Conservation (phyloP, 2,113 vertebrate genomes). For the Alethe diademata region DNA sequence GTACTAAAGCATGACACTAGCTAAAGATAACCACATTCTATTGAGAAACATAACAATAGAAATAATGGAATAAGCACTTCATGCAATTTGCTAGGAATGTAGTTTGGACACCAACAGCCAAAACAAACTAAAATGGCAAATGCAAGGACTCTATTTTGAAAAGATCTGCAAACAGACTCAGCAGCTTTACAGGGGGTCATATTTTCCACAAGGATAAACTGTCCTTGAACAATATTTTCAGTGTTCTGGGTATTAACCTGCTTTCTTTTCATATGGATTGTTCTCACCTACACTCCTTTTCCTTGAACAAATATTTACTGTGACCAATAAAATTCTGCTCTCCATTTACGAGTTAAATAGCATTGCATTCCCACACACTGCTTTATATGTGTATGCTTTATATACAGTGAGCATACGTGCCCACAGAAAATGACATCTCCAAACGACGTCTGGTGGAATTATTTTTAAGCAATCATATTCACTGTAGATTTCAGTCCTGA, state of each 20-base stretch:
- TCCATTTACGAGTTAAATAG: constrained; percentile 54
- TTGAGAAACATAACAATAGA: constrained; percentile 69
- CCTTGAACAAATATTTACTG: constrained; percentile 58
- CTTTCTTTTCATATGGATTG: constrained; percentile 56
- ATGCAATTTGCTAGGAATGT: constrained; percentile 67
- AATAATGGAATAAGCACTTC: constrained; percentile 70
- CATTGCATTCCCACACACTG: constrained; percentile 1
- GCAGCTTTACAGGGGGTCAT: constrained; percentile 54
- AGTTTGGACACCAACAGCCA: constrained; percentile 69
- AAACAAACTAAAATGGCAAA: constrained; percentile 71
- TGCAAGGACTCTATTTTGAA: constrained; percentile 67
- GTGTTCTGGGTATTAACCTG: constrained; percentile 5
- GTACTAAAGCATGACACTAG: constrained; percentile 46
- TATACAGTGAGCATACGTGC: background rate
- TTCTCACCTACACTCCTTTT: constrained; percentile 29
- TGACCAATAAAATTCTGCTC: constrained; percentile 53
- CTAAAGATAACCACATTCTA: constrained; percentile 67
- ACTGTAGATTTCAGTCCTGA: constrained; percentile 28
- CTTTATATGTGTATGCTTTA: constrained; percentile 6
- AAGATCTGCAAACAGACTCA: constrained; percentile 64
- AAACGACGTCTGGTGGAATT: constrained; percentile 25
- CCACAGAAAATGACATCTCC: constrained; percentile 48
- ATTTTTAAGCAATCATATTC: constrained; percentile 50
- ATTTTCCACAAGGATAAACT: constrained; percentile 68
- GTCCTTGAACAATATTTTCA: constrained; percentile 65